phyloP scores from a whole-genome alignment of 2,113 vertebrate species.

The Amazona guildingii region DNA sequence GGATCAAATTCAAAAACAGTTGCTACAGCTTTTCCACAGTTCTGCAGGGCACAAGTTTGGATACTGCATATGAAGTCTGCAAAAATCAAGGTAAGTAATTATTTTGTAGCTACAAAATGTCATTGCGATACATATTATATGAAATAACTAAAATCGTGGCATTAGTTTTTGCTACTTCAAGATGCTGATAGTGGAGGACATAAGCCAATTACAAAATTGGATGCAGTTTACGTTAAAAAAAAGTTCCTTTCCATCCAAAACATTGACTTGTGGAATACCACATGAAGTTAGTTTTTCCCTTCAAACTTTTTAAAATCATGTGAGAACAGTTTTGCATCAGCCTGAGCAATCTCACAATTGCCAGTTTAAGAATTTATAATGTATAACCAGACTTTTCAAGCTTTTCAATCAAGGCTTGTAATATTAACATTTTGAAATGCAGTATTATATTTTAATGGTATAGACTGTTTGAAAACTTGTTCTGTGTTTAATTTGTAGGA shows the following conservation, averaged over 20 bases:
- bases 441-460: background rate
- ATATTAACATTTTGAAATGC: background rate
- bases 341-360: background rate
- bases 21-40: conserved; percentile 93
- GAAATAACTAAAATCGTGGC: background rate
- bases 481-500: conserved; percentile 63
- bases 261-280: background rate
- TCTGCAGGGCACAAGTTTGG: conserved; percentile 78
- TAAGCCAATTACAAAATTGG: background rate
- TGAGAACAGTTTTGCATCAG: background rate
- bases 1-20: conserved; percentile 87
- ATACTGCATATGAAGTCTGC: conserved; percentile 86
- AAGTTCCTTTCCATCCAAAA: background rate
- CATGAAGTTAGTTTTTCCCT: background rate
- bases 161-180: background rate
- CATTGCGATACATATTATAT: background rate
- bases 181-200: background rate
- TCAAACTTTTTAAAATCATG: background rate
- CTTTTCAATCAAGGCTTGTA: background rate
- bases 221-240: background rate
- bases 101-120: conserved; percentile 4
- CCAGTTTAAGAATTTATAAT: background rate
- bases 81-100: conserved; percentile 82
- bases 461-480: background rate
- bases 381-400: background rate